These are phyloP conservation scores for Podarcis muralis DNA, from an alignment of 2,113 vertebrate species.

Conservation along the genomic window DNA sequence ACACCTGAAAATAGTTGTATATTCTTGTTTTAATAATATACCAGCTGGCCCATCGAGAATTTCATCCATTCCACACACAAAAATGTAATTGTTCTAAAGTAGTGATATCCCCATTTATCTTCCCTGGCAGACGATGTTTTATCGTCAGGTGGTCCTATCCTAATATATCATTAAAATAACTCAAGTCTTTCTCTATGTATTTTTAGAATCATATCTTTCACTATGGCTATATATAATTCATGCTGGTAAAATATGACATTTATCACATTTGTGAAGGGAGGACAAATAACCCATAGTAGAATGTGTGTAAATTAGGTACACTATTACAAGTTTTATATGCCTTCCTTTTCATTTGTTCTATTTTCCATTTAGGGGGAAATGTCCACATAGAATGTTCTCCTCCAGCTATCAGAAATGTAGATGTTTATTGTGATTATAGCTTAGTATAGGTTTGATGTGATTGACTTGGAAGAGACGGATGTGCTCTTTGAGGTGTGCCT, in stretches of 20 bases:
- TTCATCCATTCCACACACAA: conserved; percentile 67
- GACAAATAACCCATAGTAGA: conserved; percentile 56
- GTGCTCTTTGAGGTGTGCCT: neutral
- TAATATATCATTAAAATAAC: conserved; percentile 71
- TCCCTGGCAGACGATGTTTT: conserved; percentile 62
- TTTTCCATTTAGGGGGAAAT: conserved; percentile 44
- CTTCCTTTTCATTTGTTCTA: conserved; percentile 58
- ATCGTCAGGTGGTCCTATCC: conserved; percentile 60
- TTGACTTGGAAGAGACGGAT: neutral
- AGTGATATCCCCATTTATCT: conserved; percentile 64
- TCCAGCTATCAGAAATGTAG: neutral
- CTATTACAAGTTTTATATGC: conserved; percentile 46
- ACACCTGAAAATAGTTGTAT: conserved; percentile 32
- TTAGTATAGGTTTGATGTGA: neutral
- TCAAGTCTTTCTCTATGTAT: conserved; percentile 60
- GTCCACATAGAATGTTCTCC: neutral
- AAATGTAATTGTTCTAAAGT: conserved; percentile 69
- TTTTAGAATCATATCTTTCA: conserved; percentile 71
- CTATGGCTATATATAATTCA: conserved; percentile 65
- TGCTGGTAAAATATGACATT: conserved; percentile 45
- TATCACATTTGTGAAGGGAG: conserved; percentile 62
- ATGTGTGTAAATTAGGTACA: conserved; percentile 61
- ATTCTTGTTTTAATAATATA: conserved; percentile 57
- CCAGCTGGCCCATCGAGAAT: conserved; percentile 55
- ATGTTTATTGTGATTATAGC: neutral